Base-by-base conservation (phyloP, 2,888 invertebrate species). In the Tenthredo mesomela region DNA sequence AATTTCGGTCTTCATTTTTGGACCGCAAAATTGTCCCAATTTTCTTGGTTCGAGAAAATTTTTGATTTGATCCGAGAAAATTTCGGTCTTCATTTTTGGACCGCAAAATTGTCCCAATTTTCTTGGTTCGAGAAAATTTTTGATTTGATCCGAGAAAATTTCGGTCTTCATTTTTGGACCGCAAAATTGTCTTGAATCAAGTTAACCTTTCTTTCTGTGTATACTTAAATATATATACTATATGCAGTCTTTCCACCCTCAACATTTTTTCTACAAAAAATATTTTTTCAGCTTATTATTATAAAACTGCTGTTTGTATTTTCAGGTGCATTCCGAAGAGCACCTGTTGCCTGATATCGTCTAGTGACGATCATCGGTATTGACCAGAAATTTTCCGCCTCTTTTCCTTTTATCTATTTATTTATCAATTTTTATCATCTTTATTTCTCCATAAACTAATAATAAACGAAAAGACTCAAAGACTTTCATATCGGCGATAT, bases 281-380 rank as follows among this genome's bases (percentile, higher is more conserved):
- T 25, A 25, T 50, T 47, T 50, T 77, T 15, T 15, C 29, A 29
- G 7, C 50, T 10, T 33, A 29, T 67, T 67, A 61, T 61, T 29
- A n/a, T n/a, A n/a, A 77, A 77, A 77, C 47, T 77, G 5, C 7
- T 25, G 37, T 25, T 78, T 37, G 21, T 58, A 15, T 58, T 33
- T 78, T 54, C 78, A 80, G 80, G 61, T 80, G 80, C 80, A 10
- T 80, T 37, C 40, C 4, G 7, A 15, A 47, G 80, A 61, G 80
- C 58, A 80, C 80, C 80, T 80, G 80, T 80, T 80, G 80, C 80
- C 80, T n/a, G 37, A 37, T 37, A 15, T 40, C 29, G 58, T 61
- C 54, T 80, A 61, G n/a, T 15, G 21, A 61, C 12, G 21, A 80
- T n/a, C 37, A n/a, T 18, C 12, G 18, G 21, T 21, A 2, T n/a